A percentile compares a stretch with the other conserved stretches of the same genome.
Evolutionary conservation across 2,888 invertebrate genomes (phyloP).

Genomic region (Abrostola tripartita): DNA sequence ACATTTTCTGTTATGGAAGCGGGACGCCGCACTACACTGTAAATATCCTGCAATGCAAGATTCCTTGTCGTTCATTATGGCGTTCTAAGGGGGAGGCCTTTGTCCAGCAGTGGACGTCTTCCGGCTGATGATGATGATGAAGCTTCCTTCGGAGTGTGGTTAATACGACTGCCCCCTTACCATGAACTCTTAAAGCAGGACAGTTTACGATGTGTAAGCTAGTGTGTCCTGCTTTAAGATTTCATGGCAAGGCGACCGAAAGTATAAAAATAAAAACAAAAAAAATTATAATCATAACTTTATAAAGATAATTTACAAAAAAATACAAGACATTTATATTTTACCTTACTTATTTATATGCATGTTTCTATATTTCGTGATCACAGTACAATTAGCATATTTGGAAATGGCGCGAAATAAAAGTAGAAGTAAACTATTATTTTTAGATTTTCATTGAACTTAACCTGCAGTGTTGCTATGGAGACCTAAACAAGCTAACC

Average conservation of each 20-base stretch:
- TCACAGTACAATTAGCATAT: slow-evolving; percentile 51
- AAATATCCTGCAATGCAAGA: not conserved
- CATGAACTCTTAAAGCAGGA: too few relatives aligned
- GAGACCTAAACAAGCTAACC: slow-evolving; percentile 9
- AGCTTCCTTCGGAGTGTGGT: too few relatives aligned
- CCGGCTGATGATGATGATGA: too few relatives aligned
- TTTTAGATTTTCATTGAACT: slow-evolving; percentile 14
- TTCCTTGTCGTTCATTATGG: too few relatives aligned
- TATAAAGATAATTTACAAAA: slow-evolving; percentile 59
- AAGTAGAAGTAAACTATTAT: slow-evolving; percentile 6
- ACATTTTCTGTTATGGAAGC: too few relatives aligned
- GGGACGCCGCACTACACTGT: too few relatives aligned
- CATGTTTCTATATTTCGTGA: slow-evolving; percentile 43
- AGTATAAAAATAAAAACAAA: slow-evolving; percentile 37
- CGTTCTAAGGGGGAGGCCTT: too few relatives aligned
- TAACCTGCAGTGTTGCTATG: slow-evolving; percentile 9
- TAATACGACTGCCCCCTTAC: too few relatives aligned
- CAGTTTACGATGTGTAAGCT: too few relatives aligned
- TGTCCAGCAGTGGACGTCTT: too few relatives aligned
- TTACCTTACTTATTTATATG: slow-evolving; percentile 56
- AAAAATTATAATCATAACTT: slow-evolving; percentile 45
- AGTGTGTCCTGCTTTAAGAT: too few relatives aligned
- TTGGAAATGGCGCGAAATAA: slow-evolving; percentile 47
- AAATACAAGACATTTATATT: slow-evolving; percentile 55
- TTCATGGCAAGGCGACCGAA: too few relatives aligned